Conservation (phyloP, 2,888 invertebrate species). For the Brachynemurus nebulosus region DNA sequence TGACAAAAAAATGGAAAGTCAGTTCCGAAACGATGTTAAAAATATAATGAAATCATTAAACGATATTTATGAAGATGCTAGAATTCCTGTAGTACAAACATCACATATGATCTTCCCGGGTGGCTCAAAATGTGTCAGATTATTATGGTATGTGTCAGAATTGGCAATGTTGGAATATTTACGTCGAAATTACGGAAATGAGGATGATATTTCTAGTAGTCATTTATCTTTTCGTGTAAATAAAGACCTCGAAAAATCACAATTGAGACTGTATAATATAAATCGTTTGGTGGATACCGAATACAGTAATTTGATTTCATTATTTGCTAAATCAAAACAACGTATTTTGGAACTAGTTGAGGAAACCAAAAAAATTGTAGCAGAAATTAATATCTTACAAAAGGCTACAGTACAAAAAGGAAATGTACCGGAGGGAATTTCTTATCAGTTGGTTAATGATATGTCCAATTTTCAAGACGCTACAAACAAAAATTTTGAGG, state of each 20-base stretch:
- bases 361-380: background rate
- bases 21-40: background rate
- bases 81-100: background rate
- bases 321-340: too few relatives aligned
- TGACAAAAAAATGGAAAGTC: background rate
- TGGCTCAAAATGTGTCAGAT: background rate
- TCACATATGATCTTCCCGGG: background rate
- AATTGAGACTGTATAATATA: too few relatives aligned
- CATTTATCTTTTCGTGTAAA: background rate
- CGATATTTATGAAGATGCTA: background rate
- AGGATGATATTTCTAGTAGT: background rate
- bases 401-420: too few relatives aligned
- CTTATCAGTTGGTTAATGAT: too few relatives aligned
- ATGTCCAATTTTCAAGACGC: too few relatives aligned
- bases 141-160: background rate
- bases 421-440: too few relatives aligned
- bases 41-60: background rate
- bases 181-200: background rate
- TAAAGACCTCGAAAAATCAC: too few relatives aligned
- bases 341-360: too few relatives aligned
- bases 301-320: too few relatives aligned
- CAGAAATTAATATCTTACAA: too few relatives aligned
- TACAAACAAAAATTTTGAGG: too few relatives aligned
- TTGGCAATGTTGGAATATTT: background rate
- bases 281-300: too few relatives aligned